These are phyloP conservation scores for Rachycentron canadum DNA, from an alignment of 2,797 vertebrate genomes.

Conservation along the genomic window DNA sequence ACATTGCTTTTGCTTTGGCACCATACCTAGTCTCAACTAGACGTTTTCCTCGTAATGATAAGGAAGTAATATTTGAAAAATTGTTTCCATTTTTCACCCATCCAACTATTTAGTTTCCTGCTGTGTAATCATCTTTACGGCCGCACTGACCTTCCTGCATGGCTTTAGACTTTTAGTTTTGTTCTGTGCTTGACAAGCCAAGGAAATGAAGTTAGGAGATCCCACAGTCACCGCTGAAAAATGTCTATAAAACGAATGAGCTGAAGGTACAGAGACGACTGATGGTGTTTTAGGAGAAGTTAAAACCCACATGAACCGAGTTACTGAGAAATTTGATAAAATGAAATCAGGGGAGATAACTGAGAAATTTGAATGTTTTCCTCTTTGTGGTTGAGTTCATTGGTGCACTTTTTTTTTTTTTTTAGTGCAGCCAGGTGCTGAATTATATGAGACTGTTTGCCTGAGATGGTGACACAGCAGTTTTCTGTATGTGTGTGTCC, in stretches of 20 bases:
- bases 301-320: neutral
- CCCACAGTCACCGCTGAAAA: neutral
- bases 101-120: neutral
- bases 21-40: neutral
- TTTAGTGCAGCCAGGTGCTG: slow-evolving; percentile 57
- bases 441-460: slow-evolving; percentile 47
- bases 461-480: slow-evolving; percentile 58
- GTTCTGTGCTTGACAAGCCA: slow-evolving; percentile 22
- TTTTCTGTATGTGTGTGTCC: slow-evolving; percentile 25
- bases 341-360: neutral
- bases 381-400: slow-evolving; percentile 12
- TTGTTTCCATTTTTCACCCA: neutral
- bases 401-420: slow-evolving; percentile 4
- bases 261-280: neutral
- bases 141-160: neutral
- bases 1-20: neutral
- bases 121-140: neutral
- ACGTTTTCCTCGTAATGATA: neutral
- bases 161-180: neutral
- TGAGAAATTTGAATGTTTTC: neutral
- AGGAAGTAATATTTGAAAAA: neutral
- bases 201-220: slow-evolving; percentile 12
- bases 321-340: neutral
- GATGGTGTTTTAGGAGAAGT: neutral
- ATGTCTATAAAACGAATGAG: slow-evolving; percentile 9